A percentile compares a stretch with the other conserved stretches of the same genome.
Evolutionary conservation across 2,113 vertebrate species (phyloP).

Genomic region (Chroicocephalus ridibundus): DNA sequence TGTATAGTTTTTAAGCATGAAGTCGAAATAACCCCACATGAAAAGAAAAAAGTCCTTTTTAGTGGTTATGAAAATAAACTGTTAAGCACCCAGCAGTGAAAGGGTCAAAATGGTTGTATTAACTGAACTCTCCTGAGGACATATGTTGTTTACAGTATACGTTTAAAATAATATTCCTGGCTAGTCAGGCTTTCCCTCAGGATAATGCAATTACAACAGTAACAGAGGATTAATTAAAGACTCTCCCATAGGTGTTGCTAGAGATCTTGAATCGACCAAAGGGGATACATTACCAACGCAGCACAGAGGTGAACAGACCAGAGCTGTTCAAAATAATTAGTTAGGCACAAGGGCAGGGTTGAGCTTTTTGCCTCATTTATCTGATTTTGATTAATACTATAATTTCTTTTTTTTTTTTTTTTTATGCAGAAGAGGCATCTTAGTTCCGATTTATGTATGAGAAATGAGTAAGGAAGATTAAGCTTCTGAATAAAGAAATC

Average conservation of each 20-base stretch:
- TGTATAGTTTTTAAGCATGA: constrained; percentile 16
- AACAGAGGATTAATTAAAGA: constrained; percentile 97
- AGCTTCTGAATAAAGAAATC: constrained; percentile 36
- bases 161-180: constrained; percentile 91
- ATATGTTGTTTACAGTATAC: constrained; percentile 90
- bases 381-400: constrained; percentile 71
- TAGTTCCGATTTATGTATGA: constrained; percentile 33
- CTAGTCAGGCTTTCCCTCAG: constrained; percentile 79
- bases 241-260: constrained; percentile 81
- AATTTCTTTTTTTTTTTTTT: constrained; percentile 47
- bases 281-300: constrained; percentile 74
- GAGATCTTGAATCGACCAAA: constrained; percentile 77
- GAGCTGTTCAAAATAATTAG: constrained; percentile 73
- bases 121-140: constrained; percentile 70
- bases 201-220: constrained; percentile 91
- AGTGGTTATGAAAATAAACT: constrained; percentile 37
- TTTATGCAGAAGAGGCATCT: constrained; percentile 1
- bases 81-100: constrained; percentile 59
- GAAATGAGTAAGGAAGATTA: constrained; percentile 1
- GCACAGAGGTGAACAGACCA: constrained; percentile 75
- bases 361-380: constrained; percentile 64
- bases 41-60: background rate
- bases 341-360: constrained; percentile 58
- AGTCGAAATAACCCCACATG: constrained; percentile 1
- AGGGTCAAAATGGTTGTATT: constrained; percentile 69